Evolutionary conservation across 2,113 vertebrate genomes (phyloP).

Genomic region (Melospiza melodia): DNA sequence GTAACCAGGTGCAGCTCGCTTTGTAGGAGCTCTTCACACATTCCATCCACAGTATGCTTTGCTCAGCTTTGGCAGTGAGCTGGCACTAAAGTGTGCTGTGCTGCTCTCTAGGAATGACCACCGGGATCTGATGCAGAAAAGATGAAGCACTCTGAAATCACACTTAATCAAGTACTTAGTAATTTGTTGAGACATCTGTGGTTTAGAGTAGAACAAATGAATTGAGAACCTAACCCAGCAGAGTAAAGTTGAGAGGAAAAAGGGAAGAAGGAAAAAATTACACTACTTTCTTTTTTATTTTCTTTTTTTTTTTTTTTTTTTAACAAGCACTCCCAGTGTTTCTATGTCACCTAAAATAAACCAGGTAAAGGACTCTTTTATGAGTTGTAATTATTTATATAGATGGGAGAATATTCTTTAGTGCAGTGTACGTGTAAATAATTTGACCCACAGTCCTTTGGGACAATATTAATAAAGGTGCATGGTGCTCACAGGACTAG

Average conservation of each 20-base stretch:
- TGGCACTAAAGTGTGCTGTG: not conserved
- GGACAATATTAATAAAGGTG: not conserved
- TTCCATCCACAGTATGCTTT: not conserved
- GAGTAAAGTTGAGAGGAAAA: not conserved
- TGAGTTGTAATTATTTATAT: not conserved
- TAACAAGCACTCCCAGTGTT: not conserved
- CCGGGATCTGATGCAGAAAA: not conserved
- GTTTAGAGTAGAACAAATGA: not conserved
- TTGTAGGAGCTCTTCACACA: not conserved
- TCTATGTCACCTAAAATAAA: not conserved
- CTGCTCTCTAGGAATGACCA: not conserved
- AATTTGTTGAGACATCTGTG: not conserved
- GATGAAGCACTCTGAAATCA: not conserved
- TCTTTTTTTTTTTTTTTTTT: not conserved
- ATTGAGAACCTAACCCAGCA: not conserved
- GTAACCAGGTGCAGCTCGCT: not conserved
- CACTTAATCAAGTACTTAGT: not conserved
- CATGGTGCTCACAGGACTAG: not conserved
- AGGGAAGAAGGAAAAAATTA: not conserved
- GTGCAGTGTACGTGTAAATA: not conserved
- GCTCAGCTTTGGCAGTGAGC: not conserved
- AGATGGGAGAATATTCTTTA: not conserved
- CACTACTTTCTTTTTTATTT: rapidly evolving
- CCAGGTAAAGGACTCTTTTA: not conserved
- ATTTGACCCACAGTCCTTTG: not conserved